A percentile compares a stretch with the other conserved stretches of the same genome.
These are phyloP conservation scores for Agapostemon virescens DNA, from an alignment of 2,888 invertebrate species.

Conservation along the genomic window DNA sequence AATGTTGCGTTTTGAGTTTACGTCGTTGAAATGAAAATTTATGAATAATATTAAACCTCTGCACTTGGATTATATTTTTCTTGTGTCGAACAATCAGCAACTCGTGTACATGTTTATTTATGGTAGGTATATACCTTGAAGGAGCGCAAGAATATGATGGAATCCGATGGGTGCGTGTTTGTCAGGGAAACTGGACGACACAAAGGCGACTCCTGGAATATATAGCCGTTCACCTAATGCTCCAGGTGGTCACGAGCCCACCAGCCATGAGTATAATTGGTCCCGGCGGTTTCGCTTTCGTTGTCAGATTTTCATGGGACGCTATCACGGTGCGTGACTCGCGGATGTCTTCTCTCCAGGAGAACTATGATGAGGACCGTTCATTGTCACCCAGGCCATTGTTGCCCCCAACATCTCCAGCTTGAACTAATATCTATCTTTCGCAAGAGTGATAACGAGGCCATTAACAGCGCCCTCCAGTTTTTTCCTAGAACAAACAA, in stretches of 20 bases:
- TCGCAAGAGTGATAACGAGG: constrained; percentile 47
- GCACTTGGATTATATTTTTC: too few relatives aligned
- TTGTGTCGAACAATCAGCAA: too few relatives aligned
- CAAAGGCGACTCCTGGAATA: constrained; percentile 66
- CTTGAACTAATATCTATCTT: constrained; percentile 66
- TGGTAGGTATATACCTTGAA: constrained; percentile 34
- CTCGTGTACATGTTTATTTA: too few relatives aligned
- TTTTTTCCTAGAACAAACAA: background rate
- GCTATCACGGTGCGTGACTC: constrained; percentile 75
- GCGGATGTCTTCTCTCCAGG: constrained; percentile 46
- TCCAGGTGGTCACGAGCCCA: constrained; percentile 67
- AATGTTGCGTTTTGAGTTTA: too few relatives aligned
- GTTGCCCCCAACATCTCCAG: constrained; percentile 52
- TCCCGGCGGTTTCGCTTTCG: constrained; percentile 78
- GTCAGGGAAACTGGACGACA: constrained; percentile 66
- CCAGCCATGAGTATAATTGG: constrained; percentile 74
- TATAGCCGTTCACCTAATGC: constrained; percentile 71
- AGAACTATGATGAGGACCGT: constrained; percentile 37
- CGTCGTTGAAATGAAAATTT: too few relatives aligned
- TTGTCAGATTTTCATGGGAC: constrained; percentile 76
- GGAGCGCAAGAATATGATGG: background rate
- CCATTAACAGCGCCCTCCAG: background rate
- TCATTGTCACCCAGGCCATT: constrained; percentile 55
- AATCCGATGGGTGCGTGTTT: constrained; percentile 36
- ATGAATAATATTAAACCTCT: too few relatives aligned